Evolutionary conservation across 2,113 vertebrate genomes (phyloP).

Genomic region (Mesembrinibis cayennensis): DNA sequence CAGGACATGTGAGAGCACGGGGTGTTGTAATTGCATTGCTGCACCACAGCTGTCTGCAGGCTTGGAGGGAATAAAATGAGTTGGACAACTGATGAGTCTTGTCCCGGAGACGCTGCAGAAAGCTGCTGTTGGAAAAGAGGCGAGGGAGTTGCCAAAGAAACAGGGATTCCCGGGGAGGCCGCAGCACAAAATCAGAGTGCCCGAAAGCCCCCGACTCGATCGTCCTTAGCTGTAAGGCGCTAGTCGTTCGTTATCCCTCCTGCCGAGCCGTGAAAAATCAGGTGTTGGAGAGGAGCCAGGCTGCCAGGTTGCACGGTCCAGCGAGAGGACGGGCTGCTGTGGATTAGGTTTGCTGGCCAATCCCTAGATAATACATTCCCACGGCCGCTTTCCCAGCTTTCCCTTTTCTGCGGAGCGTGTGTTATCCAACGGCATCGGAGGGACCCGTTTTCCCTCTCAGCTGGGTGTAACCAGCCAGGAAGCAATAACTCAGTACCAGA

Average conservation of each 20-base stretch:
- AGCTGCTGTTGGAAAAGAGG: not conserved
- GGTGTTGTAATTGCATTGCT: not conserved
- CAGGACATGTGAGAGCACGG: not conserved
- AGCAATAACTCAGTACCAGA: not conserved
- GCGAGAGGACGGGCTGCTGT: not conserved
- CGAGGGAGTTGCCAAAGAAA: not conserved
- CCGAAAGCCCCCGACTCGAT: accelerated
- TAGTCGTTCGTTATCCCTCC: not conserved
- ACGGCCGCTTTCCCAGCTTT: not conserved
- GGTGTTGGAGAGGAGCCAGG: not conserved
- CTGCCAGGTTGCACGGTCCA: not conserved
- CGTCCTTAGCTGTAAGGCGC: accelerated
- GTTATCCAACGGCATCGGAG: not conserved
- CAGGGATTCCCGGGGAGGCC: not conserved
- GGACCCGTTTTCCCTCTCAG: not conserved
- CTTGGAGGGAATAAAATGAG: not conserved
- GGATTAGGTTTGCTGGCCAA: not conserved
- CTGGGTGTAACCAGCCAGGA: not conserved
- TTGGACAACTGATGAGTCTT: not conserved
- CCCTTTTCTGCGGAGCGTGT: not conserved
- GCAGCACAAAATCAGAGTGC: not conserved
- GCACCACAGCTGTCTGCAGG: not conserved
- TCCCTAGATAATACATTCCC: not conserved
- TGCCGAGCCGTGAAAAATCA: not conserved
- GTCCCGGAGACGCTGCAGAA: not conserved